Base-by-base conservation (phyloP, 2,113 vertebrate genomes). In the Lamprotornis superbus region DNA sequence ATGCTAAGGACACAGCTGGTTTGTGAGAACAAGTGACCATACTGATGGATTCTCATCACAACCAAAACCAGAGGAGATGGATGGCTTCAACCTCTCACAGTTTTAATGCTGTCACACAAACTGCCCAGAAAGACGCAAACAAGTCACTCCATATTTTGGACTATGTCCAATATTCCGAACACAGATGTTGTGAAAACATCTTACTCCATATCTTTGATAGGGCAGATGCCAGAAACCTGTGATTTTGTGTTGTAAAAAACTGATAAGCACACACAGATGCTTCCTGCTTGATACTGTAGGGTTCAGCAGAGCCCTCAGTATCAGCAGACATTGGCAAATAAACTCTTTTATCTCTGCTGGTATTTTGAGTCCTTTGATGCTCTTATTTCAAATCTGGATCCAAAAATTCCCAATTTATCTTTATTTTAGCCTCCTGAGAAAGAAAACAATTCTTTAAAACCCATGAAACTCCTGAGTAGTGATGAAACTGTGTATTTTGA, bases 331-430 rank as follows among this genome's bases (percentile, higher is more conserved):
- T 0, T 35, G 39, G 42, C 3, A 8, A 87, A 85, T 30, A 69
- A 82, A 61, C 47, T 76, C 79, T 90, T 93, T 91, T 33, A 90
- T 91, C 90, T 93, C 56, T 84, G 78, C 42, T 90, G 75, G 56
- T 65, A 90, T 77, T 91, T 89, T 67, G 50, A 88, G 83, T 75
- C 56, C 68, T 95, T 93, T 96, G 78, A 95, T 95, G 40, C 49
- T 94, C 90, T 88, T 83, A 47, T 91, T 90, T 96, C 25, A 94
- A 83, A 89, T 78, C 83, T 83, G 52, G 35, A 89, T 92, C 90
- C 7, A 96, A 86, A 94, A 93, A 6, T 33, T 71, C 56, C 42
- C n/a, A 46, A 78, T 77, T 93, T 92, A 83, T 61, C 84, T 93
- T 90, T 85, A 81, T 90, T 94, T 90, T 83, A 79, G 63, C 42